Evolutionary conservation across 2,113 vertebrate species (phyloP), one percentile per base, ranked within the genome.

Genomic region (Sterna hirundo): DNA sequence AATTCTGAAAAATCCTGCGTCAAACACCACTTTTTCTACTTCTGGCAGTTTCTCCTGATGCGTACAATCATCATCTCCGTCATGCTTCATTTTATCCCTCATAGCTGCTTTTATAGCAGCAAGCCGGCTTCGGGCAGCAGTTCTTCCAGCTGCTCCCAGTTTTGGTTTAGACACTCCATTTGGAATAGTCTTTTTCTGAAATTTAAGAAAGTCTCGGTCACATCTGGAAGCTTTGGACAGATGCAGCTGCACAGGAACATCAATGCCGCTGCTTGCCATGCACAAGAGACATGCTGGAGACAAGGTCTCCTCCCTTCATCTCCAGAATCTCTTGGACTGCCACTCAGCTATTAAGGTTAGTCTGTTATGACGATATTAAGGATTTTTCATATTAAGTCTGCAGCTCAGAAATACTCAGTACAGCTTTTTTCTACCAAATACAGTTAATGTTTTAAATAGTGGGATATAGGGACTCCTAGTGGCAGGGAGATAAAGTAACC

Each of bases 1-100:
- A 82, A 99, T 98, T 91, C 98, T 96, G 97, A 99, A 99, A 96
- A 99, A 99, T 11, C 99, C 99, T 4, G 98, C 99, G 40, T 99
- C 98, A 70, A 99, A 99, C 54, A 99, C 97, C 69, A 99, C 98
- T 78, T 93, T 97, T 57, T 98, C 98, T 16, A 42, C 65, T 72
- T 97, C 95, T 32, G 92, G 92, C 13, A 68, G 68, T 3, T n/a
- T 89, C 18, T 92, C 69, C 51, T 61, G 78, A 1, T n/a, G 29
- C 9, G 61, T 3, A 1, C 15, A 29, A 5, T 94, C 91, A 9
- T 27, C 55, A 27, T 47, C 27, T 51, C 44, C 42, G 0, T 93
- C 92, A 1, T 32, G 90, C 42, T 97, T 97, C 49, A 97, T 96
- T 74, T 95, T 98, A 4, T 96, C 97, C 96, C 98, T 99, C 99